phyloP scores from a whole-genome alignment of 2,797 vertebrate genomes.

The Eremophila alpestris region DNA sequence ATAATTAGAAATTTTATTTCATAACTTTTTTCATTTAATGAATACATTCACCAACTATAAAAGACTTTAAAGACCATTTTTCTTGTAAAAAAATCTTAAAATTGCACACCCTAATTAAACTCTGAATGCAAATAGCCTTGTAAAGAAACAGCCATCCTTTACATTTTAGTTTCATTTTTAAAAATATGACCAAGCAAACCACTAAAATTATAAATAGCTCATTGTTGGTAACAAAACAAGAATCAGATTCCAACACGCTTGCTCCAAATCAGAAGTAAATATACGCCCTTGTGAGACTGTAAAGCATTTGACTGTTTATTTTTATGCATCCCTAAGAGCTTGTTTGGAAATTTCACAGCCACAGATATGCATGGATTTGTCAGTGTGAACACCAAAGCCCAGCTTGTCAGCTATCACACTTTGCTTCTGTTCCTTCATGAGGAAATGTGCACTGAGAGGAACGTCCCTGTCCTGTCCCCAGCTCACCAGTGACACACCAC shows the following conservation, averaged over 20 bases:
- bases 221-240: neutral
- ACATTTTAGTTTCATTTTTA: neutral
- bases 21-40: neutral
- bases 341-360: neutral
- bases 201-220: neutral
- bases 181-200: neutral
- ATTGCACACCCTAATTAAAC: neutral
- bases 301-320: neutral
- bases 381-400: neutral
- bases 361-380: neutral
- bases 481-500: neutral
- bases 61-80: neutral
- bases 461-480: neutral
- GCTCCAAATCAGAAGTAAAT: neutral
- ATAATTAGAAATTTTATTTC: neutral
- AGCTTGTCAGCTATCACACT: neutral
- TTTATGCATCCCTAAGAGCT: neutral
- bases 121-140: neutral
- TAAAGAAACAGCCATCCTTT: neutral
- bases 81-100: neutral
- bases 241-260: neutral
- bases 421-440: neutral
- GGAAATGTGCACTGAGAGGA: neutral
- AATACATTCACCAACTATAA: neutral
- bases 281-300: neutral